Percentiles rank a stretch among this genome's conserved stretches.
These are phyloP conservation scores for Idris sp. DNA, from an alignment of 1,140 invertebrate species.

Conservation along the genomic window DNA sequence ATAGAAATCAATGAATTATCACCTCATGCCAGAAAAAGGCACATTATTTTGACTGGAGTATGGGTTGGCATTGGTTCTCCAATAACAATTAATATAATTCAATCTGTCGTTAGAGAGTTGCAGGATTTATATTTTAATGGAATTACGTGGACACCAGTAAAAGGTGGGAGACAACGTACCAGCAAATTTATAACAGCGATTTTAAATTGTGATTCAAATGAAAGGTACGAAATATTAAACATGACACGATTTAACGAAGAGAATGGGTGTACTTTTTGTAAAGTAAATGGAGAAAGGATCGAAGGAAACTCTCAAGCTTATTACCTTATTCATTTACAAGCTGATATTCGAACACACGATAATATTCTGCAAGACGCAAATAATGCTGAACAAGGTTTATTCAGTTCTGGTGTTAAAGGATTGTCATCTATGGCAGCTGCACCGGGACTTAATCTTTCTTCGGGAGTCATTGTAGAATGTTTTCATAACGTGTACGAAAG, in stretches of 20 bases:
- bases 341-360: constrained; percentile 1
- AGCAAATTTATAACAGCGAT: background rate
- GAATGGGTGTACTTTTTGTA: background rate
- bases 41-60: background rate
- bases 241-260: constrained; percentile 1
- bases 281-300: constrained; percentile 6
- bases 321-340: constrained; percentile 1
- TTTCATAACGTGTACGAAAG: constrained; percentile 12
- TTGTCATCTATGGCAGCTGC: constrained; percentile 8
- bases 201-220: background rate
- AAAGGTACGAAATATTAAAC: background rate
- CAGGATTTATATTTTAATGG: background rate
- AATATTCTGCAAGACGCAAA: background rate
- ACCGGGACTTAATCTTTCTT: background rate
- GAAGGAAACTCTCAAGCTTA: background rate
- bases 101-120: background rate
- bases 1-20: background rate
- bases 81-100: background rate
- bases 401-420: constrained; percentile 1
- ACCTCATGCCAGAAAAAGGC: background rate
- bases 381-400: background rate
- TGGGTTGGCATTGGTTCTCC: background rate
- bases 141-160: background rate
- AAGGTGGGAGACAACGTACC: constrained; percentile 1
- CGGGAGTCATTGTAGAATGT: constrained; percentile 8